Evolutionary conservation across 2,797 vertebrate species (phyloP).

Genomic region (Buceros bicornis): DNA sequence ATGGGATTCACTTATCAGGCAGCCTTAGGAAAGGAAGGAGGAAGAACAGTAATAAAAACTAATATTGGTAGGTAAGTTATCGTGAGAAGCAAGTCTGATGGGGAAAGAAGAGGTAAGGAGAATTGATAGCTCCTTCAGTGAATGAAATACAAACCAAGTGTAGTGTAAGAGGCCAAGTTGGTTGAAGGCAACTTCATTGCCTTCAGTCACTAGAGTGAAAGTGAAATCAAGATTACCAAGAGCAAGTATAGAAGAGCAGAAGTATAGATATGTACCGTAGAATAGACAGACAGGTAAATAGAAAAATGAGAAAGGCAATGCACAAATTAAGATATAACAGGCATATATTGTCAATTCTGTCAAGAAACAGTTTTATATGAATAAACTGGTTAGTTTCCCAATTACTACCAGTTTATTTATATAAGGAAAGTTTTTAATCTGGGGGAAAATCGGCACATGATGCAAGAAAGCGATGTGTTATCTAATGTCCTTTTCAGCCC

Average conservation of each 20-base stretch:
- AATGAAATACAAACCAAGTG: neutral
- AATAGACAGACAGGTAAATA: neutral
- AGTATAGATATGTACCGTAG: neutral
- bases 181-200: neutral
- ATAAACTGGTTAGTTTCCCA: neutral
- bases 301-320: neutral
- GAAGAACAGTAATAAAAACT: neutral
- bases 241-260: neutral
- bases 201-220: neutral
- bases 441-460: neutral
- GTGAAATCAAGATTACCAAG: neutral
- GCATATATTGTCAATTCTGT: neutral
- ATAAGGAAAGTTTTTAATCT: neutral
- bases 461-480: fast-evolving
- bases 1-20: neutral
- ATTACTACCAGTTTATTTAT: too few species aligned
- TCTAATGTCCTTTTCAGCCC: neutral
- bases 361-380: neutral
- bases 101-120: neutral
- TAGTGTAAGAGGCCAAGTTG: neutral
- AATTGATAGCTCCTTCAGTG: neutral
- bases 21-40: neutral
- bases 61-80: neutral
- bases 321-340: neutral
- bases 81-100: neutral